Percentiles rank a stretch among this genome's conserved stretches.
phyloP scores from a whole-genome alignment of 2,113 vertebrate species.

The Elephantulus edwardii region DNA sequence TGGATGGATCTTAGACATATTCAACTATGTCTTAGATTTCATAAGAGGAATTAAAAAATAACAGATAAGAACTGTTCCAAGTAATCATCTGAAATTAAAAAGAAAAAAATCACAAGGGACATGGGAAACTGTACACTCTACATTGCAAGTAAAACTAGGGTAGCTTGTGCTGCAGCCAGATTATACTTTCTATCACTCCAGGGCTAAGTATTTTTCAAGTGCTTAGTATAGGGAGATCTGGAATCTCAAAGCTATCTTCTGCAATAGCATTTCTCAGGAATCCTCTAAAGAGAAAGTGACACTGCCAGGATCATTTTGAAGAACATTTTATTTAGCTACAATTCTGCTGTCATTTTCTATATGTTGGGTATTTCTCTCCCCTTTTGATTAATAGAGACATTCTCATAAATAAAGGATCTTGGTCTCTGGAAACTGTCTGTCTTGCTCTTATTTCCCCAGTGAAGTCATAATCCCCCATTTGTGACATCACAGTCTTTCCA shows the following conservation, averaged over 20 bases:
- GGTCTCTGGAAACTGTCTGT: slow-evolving; percentile 73
- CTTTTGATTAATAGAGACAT: slow-evolving; percentile 78
- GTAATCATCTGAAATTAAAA: too few relatives aligned
- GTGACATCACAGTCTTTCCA: slow-evolving; percentile 77
- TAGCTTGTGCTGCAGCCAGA: slow-evolving; percentile 32
- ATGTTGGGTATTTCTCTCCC: slow-evolving; percentile 64
- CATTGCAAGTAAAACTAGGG: background rate
- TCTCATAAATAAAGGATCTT: slow-evolving; percentile 79
- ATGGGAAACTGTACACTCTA: background rate
- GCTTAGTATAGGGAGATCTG: slow-evolving; percentile 48
- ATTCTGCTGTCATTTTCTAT: slow-evolving; percentile 80
- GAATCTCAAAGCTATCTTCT: slow-evolving; percentile 62
- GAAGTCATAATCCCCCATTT: slow-evolving; percentile 80
- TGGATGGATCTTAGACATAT: background rate
- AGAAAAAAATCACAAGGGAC: background rate
- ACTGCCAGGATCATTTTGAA: slow-evolving; percentile 78
- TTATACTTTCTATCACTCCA: slow-evolving; percentile 55
- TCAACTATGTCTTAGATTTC: background rate
- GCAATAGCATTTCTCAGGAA: slow-evolving; percentile 69
- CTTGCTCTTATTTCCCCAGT: slow-evolving; percentile 77
- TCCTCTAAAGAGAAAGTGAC: slow-evolving; percentile 79
- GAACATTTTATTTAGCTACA: slow-evolving; percentile 79
- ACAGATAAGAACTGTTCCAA: background rate
- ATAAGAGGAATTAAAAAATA: background rate
- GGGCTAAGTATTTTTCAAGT: slow-evolving; percentile 62